Evolutionary conservation across 2,797 vertebrate species (phyloP), one percentile per base, ranked within the genome.

Genomic region (Oreonectes daqikongensis): DNA sequence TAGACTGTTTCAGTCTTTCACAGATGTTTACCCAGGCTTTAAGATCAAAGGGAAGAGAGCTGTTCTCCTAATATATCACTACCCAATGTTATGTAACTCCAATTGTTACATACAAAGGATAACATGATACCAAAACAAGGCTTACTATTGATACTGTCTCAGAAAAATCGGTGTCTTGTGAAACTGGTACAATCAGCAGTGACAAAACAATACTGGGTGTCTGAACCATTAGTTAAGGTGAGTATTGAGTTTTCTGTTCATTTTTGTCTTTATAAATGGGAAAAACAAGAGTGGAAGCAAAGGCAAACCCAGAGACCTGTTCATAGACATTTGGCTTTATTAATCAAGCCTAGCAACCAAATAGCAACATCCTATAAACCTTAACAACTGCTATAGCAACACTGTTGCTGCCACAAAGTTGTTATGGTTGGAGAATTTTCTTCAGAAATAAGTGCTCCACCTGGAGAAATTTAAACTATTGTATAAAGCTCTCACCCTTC

Each of bases 21-120:
- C 14, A 48, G 28, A 76, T 15, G 52, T 57, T 75, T 35, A 32
- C 44, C 53, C 42, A 40, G 20, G 53, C 65, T 24, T 38, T 20
- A 20, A 76, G 55, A 76, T 69, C 28, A 69, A 76, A 76, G 74
- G 46, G 5, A 40, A 42, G 8, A 59, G 64, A 28, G 46, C 42
- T 15, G 53, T 9, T 15, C 14, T n/a, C 18, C 10, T 20, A 76
- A 60, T 15, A 40, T 32, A 60, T 60, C 53, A 60, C 40, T 55
- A 68, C 35, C 40, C 55, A 24, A 11, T 46, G 53, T 68, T 76
- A 76, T 20, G 65, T 10, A 76, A 69, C 30, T 69, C 5, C 40
- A 38, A 20, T 61, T 38, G 59, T 35, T 61, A 38, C 30, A 61
- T 61, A 61, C 59, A 61, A 61, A 35, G 17, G 30, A 61, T 38